Base-by-base conservation (phyloP, 2,888 invertebrate genomes). In the Flexamia atlantica region DNA sequence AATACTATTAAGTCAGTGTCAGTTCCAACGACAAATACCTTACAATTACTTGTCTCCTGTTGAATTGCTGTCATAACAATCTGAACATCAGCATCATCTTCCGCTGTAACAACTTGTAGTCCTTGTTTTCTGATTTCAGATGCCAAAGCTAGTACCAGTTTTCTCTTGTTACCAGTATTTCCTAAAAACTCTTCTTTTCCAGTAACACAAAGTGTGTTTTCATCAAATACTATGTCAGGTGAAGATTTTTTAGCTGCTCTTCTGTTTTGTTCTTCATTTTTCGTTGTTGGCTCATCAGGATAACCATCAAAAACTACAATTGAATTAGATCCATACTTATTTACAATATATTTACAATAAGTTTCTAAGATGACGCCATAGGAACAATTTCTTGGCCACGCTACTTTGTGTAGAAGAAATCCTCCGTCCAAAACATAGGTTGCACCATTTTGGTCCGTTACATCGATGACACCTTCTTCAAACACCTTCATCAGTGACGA, bases 261-360 rank as follows among this genome's bases (percentile, higher is more conserved):
- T 23, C 60, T 60, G 23, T 12, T 23, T 60, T 60, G 60, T 14
- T 60, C 60, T 60, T 60, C 60, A 7, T 60, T 4, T 28, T 60
- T 60, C 23, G 28, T 28, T 14, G 46, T 46, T 3, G 7, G 2
- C 7, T 46, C 12, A 2, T 46, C 12, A 46, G 46, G 46, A 46
- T 46, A 46, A 3, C 46, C 46, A 46, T 46, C 46, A 46, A 46
- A 46, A 14, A 46, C 46, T 9, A 46, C 12, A 17, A 12, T 17
- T 46, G 12, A 2, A 3, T 46, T 46, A 14, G 2, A 2, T 17
- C 46, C 46, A 17, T 9, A 46, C 2, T 10, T 46, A 2, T 10
- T 3, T 46, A 46, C 4, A 14, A 46, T 17, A 12, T 46, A 46
- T 10, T 46, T 17, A 12, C 46, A 9, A 12, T 46, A 12, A 10